Percentiles rank a stretch among this genome's conserved stretches.
Evolutionary conservation across 2,888 invertebrate species (phyloP).

Genomic region (Strigamia crassipes): DNA sequence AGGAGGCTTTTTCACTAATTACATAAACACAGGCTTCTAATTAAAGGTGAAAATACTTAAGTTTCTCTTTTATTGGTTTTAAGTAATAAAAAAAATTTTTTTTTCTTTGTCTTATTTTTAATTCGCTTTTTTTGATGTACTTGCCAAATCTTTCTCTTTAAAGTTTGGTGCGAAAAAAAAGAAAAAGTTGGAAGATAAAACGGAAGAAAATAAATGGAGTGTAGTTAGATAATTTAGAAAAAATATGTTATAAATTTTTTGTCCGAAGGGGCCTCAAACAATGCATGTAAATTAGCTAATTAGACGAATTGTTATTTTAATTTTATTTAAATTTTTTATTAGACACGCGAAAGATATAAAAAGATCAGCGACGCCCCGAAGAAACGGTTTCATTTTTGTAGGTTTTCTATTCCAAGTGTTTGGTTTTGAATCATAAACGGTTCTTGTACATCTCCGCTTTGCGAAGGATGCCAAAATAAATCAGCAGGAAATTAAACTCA

Average conservation of each 20-base stretch:
- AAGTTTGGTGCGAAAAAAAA: not conserved
- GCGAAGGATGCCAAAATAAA: conserved; percentile 42
- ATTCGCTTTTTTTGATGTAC: not conserved
- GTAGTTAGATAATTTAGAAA: not conserved
- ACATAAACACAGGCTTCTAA: conserved; percentile 24
- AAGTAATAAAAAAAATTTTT: not conserved
- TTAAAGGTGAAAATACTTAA: conserved; percentile 25
- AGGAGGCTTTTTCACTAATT: conserved; percentile 32
- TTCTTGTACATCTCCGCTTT: not conserved
- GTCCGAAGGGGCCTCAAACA: not conserved
- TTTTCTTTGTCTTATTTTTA: not conserved
- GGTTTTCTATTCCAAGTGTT: not conserved
- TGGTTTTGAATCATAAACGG: conserved; percentile 24
- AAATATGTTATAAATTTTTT: not conserved
- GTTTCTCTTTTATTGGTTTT: conserved; percentile 28
- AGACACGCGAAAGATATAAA: conserved; percentile 6
- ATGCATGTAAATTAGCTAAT: conserved; percentile 3
- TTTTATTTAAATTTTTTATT: not conserved
- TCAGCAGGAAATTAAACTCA: conserved; percentile 44
- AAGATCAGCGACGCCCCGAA: not conserved
- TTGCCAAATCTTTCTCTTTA: not conserved
- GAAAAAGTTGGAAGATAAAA: not conserved
- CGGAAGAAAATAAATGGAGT: not conserved
- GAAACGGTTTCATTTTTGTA: not conserved
- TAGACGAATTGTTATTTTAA: not conserved